A percentile compares a stretch with the other conserved stretches of the same genome.
These are phyloP conservation scores for Pseudopleuronectes americanus DNA, from an alignment of 2,797 vertebrate species.

Conservation along the genomic window DNA sequence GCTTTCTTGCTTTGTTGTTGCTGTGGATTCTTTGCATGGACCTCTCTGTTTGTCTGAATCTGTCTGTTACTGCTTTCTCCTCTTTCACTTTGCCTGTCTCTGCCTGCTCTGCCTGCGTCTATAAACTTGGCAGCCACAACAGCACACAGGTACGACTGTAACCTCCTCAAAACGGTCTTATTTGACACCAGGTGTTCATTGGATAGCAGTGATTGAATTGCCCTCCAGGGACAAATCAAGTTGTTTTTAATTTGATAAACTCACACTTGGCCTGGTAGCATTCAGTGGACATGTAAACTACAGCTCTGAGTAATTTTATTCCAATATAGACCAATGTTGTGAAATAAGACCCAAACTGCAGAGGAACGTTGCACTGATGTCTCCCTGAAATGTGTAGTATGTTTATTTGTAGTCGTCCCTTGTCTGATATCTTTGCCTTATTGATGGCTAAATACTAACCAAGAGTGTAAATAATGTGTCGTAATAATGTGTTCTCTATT, in stretches of 20 bases:
- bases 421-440: conserved; percentile 17
- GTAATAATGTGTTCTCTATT: conserved; percentile 2
- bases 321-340: conserved; percentile 25
- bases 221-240: too few species aligned
- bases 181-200: conserved; percentile 52
- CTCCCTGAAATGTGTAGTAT: conserved; percentile 29
- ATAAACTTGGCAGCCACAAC: conserved; percentile 65
- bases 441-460: background rate
- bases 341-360: conserved; percentile 62
- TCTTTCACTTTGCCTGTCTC: conserved; percentile 63
- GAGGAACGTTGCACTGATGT: conserved; percentile 55
- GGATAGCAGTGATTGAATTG: background rate
- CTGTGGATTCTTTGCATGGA: conserved; percentile 46
- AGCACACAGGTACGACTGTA: conserved; percentile 77
- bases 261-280: background rate
- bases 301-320: background rate
- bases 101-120: conserved; percentile 70
- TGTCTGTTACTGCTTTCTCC: conserved; percentile 66
- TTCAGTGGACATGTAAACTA: background rate
- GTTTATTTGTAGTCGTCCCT: conserved; percentile 13
- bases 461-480: background rate
- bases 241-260: too few species aligned
- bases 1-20: conserved; percentile 20
- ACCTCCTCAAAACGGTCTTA: conserved; percentile 62
- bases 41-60: conserved; percentile 64